phyloP scores from a whole-genome alignment of 2,113 vertebrate species.

The Pogona vitticeps region DNA sequence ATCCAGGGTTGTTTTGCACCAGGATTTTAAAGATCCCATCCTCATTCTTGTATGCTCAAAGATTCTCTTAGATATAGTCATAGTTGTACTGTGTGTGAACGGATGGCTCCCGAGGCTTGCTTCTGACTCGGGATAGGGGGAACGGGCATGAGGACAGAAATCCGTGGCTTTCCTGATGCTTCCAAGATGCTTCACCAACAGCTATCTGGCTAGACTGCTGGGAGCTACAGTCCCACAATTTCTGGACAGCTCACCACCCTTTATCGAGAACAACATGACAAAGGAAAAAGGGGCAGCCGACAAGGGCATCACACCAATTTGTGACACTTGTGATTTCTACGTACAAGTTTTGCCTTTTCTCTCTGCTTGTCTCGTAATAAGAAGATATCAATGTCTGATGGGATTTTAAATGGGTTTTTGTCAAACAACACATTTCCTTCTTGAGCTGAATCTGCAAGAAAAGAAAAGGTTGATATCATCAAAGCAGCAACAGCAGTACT shows the following conservation, averaged over 20 bases:
- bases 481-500: background rate
- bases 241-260: background rate
- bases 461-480: background rate
- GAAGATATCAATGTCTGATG: conserved; percentile 71
- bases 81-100: background rate
- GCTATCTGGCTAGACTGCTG: background rate
- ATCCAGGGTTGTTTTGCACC: too few species aligned
- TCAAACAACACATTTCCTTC: conserved; percentile 7
- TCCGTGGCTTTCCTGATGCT: background rate
- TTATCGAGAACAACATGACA: too few species aligned
- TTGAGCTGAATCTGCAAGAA: background rate
- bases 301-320: background rate
- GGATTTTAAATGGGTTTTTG: conserved; percentile 72
- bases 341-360: conserved; percentile 62
- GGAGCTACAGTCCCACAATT: background rate
- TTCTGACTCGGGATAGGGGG: background rate
- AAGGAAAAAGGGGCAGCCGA: background rate
- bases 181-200: background rate
- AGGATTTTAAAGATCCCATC: too few species aligned
- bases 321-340: conserved; percentile 30
- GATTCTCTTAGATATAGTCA: background rate
- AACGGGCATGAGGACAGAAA: background rate
- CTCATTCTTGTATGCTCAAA: too few species aligned
- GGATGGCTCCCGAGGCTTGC: background rate
- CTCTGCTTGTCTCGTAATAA: conserved; percentile 70